phyloP scores from a whole-genome alignment of 2,888 invertebrate species.

The Lumbricus terrestris region DNA sequence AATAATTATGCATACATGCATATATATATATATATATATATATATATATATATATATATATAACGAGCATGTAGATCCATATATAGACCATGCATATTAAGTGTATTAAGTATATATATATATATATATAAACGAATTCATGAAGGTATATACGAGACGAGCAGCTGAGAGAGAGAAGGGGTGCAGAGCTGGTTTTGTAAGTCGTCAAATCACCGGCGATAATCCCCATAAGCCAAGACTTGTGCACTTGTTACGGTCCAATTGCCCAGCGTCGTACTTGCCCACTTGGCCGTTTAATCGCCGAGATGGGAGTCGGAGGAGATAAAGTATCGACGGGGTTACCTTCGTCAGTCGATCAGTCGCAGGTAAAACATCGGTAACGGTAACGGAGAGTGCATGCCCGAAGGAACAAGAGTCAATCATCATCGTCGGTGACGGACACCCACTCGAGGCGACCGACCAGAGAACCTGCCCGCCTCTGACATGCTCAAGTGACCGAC shows the following conservation, averaged over 20 bases:
- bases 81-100: not conserved
- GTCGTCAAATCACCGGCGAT: not conserved
- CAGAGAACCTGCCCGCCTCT: not conserved
- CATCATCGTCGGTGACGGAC: not conserved
- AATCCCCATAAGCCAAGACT: not conserved
- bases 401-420: not conserved
- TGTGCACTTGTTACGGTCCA: not conserved
- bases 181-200: not conserved
- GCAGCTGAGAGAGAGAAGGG: not conserved
- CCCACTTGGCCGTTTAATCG: not conserved
- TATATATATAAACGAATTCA: not conserved
- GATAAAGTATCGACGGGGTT: not conserved
- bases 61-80: too few species aligned
- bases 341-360: not conserved
- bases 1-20: not conserved
- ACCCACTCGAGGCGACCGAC: slow-evolving; percentile 4
- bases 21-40: not conserved
- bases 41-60: not conserved
- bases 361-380: not conserved
- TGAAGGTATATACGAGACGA: too few species aligned
- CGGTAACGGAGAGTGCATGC: not conserved
- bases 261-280: not conserved
- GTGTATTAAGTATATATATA: not conserved
- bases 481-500: not conserved
- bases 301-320: not conserved